A percentile compares a stretch with the other conserved stretches of the same genome.
Evolutionary conservation across 2,888 invertebrate genomes (phyloP).

Genomic region (Melinaea marsaeus): DNA sequence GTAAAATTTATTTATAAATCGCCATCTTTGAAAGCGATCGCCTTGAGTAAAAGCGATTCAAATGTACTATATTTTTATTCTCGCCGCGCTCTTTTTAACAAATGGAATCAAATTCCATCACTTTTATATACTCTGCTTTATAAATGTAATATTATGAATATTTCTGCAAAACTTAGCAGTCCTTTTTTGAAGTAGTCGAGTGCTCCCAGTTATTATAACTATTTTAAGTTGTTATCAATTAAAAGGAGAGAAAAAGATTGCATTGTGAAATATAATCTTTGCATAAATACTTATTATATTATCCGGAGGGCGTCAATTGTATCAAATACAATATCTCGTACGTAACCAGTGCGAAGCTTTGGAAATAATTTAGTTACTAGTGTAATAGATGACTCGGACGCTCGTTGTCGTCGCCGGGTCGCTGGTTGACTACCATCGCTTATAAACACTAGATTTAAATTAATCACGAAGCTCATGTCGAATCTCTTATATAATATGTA

Average conservation of each 20-base stretch:
- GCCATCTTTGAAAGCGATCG: slow-evolving; percentile 22
- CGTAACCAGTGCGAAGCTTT: slow-evolving; percentile 55
- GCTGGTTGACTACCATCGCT: slow-evolving; percentile 27
- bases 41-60: slow-evolving; percentile 21
- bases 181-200: slow-evolving; percentile 30
- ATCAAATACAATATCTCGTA: slow-evolving; percentile 67
- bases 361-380: slow-evolving; percentile 46
- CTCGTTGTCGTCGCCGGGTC: slow-evolving; percentile 14
- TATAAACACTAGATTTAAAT: slow-evolving; percentile 3
- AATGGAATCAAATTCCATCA: slow-evolving; percentile 62
- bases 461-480: slow-evolving; percentile 1
- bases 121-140: slow-evolving; percentile 28
- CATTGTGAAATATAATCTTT: slow-evolving; percentile 65
- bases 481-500: slow-evolving; percentile 7
- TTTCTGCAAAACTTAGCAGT: slow-evolving; percentile 17
- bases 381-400: slow-evolving; percentile 27
- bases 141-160: slow-evolving; percentile 16
- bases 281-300: slow-evolving; percentile 56
- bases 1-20: slow-evolving; percentile 52
- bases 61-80: slow-evolving; percentile 25
- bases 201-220: slow-evolving; percentile 40
- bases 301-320: slow-evolving; percentile 64
- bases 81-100: slow-evolving; percentile 31
- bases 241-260: slow-evolving; percentile 77
- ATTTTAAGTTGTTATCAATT: slow-evolving; percentile 66